These are phyloP conservation scores for Pandemis corylana DNA, from an alignment of 2,888 invertebrate genomes.

Conservation along the genomic window DNA sequence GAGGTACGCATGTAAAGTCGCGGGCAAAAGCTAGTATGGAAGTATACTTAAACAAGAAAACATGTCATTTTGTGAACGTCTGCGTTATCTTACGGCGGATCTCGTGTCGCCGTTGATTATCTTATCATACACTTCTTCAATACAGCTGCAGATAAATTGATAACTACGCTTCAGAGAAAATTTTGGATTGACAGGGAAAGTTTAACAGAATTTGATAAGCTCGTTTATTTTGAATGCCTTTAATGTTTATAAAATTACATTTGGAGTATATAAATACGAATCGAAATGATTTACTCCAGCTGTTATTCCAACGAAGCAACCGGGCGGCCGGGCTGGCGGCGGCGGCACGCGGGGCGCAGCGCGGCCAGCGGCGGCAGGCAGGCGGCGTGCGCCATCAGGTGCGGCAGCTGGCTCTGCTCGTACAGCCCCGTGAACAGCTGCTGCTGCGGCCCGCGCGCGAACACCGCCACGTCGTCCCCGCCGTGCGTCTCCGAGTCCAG, in stretches of 20 bases:
- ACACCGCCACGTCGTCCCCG: slow-evolving; percentile 92
- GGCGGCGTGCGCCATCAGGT: slow-evolving; percentile 89
- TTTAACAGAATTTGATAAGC: neutral
- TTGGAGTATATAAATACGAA: neutral
- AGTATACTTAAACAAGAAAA: neutral
- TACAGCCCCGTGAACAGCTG: slow-evolving; percentile 90
- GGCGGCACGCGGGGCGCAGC: slow-evolving; percentile 23
- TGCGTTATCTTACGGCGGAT: neutral
- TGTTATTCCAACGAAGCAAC: neutral
- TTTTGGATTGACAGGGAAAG: neutral
- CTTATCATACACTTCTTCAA: neutral
- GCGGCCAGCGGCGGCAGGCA: slow-evolving; percentile 86
- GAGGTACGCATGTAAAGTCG: too few species aligned
- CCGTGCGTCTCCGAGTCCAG: slow-evolving; percentile 88
- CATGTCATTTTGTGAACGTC: neutral
- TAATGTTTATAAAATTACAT: neutral
- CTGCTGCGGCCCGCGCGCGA: slow-evolving; percentile 89
- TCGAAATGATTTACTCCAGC: neutral
- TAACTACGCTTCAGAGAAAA: neutral
- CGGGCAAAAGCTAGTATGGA: too few species aligned
- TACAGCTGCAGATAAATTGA: neutral
- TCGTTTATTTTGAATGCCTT: neutral
- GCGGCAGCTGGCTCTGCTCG: slow-evolving; percentile 91
- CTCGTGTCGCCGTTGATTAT: neutral
- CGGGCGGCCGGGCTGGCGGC: neutral